Conservation (phyloP, 2,113 vertebrate species). For the Hemiscyllium ocellatum region DNA sequence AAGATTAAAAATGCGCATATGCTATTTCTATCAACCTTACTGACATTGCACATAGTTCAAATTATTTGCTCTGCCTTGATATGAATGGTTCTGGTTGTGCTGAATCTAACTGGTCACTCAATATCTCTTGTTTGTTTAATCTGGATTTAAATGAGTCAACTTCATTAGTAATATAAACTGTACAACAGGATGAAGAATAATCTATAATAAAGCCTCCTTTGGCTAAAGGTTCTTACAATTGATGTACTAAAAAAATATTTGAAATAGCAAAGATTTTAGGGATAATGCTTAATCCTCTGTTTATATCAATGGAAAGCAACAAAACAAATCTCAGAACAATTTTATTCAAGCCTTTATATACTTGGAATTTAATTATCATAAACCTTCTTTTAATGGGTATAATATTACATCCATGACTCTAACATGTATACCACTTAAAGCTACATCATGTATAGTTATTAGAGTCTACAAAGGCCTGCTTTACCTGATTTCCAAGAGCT, state of each 20-base stretch:
- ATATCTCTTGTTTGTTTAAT: not conserved
- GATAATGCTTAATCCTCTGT: not conserved
- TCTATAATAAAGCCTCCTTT: not conserved
- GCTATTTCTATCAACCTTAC: not conserved
- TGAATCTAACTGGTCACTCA: not conserved
- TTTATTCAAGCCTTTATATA: not conserved
- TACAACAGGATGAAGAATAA: not conserved
- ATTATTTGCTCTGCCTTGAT: not conserved
- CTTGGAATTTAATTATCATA: not conserved
- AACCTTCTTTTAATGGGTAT: not conserved
- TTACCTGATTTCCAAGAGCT: not conserved
- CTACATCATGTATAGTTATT: not conserved
- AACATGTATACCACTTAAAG: not conserved
- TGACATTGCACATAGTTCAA: not conserved
- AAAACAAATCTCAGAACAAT: not conserved
- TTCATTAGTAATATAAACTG: not conserved
- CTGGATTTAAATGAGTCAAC: not conserved
- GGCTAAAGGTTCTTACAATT: not conserved
- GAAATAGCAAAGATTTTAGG: not conserved
- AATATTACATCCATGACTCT: not conserved
- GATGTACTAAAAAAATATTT: not conserved
- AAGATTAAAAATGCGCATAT: not conserved
- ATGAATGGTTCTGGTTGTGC: not conserved
- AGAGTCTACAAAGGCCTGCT: not conserved
- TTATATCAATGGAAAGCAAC: not conserved